Evolutionary conservation across 2,888 invertebrate genomes (phyloP), one percentile per base, ranked within the genome.

Genomic region (Acrobasis suavella): DNA sequence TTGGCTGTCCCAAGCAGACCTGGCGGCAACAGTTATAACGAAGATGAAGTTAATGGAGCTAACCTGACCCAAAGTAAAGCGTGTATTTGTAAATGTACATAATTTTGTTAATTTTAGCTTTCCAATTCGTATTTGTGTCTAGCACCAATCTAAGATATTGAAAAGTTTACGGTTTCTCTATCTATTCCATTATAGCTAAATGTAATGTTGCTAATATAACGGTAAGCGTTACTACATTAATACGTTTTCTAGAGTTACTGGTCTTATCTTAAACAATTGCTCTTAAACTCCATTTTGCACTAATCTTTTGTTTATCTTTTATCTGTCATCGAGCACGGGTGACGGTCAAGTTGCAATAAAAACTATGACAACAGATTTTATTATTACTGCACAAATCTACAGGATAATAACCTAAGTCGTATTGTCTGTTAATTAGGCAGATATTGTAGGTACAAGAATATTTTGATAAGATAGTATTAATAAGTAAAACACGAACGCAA

Each of bases 231-330:
- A 22, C 22, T 22, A 32, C 10, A 17, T 42, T 14, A 8, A n/a
- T n/a, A 56, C 46, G 1, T 1, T 46, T 14, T 10, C 0, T 32
- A 56, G 17, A 42, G 22, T 46, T 42, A 56, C 56, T 16, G 56
- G 9, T 56, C 22, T 56, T 46, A 56, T 39, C 56, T 42, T 55
- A 56, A 56, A 10, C 56, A 56, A 42, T 46, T 42, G 22, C 6
- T 22, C 9, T 46, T 0, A 46, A n/a, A 56, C 0, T 12, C 56
- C 0, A 39, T 55, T 42, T 14, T 10, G 2, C 17, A 17, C 56
- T 22, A 56, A 56, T 56, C 56, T 17, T 56, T 56, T 56, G 56
- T 56, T 56, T 56, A 42, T 46, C 42, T 14, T 9, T 42, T 7
- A 12, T 12, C 6, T 6, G 9, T 39, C 14, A 56, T 56, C 22